A percentile compares a stretch with the other conserved stretches of the same genome.
phyloP scores from a whole-genome alignment of 2,113 vertebrate genomes.

The Lophochroa leadbeateri region DNA sequence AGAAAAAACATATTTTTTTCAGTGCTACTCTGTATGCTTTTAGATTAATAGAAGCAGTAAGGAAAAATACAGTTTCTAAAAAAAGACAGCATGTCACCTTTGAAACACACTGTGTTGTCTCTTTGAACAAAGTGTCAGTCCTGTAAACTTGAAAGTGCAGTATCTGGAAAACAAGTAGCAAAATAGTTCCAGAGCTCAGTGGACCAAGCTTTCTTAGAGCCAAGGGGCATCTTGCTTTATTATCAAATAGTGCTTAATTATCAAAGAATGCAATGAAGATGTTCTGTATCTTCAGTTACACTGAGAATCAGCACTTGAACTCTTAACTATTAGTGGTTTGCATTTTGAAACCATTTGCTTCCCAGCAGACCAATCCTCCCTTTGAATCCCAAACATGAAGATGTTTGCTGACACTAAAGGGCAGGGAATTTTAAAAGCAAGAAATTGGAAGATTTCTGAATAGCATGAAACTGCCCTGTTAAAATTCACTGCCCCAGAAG shows the following conservation, averaged over 20 bases:
- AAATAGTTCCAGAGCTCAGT: background rate
- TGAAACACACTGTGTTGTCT: background rate
- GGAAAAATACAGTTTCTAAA: background rate
- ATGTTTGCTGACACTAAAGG: background rate
- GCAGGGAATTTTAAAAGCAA: background rate
- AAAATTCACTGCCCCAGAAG: background rate
- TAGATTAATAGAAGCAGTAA: background rate
- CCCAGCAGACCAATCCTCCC: background rate
- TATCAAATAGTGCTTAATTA: background rate
- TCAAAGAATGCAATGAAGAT: background rate
- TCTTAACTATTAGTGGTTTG: background rate
- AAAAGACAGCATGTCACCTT: background rate
- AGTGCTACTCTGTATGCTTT: background rate
- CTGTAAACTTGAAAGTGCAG: background rate
- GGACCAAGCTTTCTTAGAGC: background rate
- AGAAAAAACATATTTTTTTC: background rate
- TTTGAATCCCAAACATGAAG: background rate
- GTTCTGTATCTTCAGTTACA: background rate
- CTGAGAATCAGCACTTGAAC: background rate
- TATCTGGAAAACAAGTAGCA: background rate
- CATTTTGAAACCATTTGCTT: background rate
- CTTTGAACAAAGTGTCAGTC: background rate
- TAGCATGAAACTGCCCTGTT: background rate
- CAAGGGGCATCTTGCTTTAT: background rate
- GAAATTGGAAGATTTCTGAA: constrained; percentile 21